Percentiles rank a stretch among this genome's conserved stretches.
These are phyloP conservation scores for Mesaphorura yosii DNA, from an alignment of 1,140 invertebrate genomes.

Conservation along the genomic window DNA sequence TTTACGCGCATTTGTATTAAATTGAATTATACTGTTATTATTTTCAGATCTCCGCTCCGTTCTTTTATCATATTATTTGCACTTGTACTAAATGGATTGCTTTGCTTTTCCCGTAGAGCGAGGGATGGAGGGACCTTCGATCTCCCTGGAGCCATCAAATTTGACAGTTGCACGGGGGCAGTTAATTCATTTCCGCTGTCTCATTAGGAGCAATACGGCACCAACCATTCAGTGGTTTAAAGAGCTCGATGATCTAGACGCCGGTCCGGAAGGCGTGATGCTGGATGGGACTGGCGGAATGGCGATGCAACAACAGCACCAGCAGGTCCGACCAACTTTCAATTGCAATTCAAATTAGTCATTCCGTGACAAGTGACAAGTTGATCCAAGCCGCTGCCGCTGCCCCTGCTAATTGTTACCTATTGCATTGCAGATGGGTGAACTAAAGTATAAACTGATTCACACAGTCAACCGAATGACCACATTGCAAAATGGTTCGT, in stretches of 20 bases:
- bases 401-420: too few species aligned
- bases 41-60: too few species aligned
- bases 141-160: constrained; percentile 23
- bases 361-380: constrained; percentile 1
- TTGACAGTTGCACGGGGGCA: constrained; percentile 16
- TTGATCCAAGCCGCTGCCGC: not conserved
- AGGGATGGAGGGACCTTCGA: constrained; percentile 10
- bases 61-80: too few species aligned
- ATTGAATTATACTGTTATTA: too few species aligned
- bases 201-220: constrained; percentile 18
- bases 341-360: too few species aligned
- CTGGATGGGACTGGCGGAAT: too few species aligned
- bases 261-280: not conserved
- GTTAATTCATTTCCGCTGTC: constrained; percentile 21
- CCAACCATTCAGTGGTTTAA: constrained; percentile 19
- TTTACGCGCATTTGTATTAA: too few species aligned
- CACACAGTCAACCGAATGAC: not conserved
- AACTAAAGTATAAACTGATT: constrained; percentile 13
- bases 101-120: constrained; percentile 3
- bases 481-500: constrained; percentile 28
- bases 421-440: too few species aligned
- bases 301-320: too few species aligned
- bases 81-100: not conserved
- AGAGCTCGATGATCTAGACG: constrained; percentile 11
- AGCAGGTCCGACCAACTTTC: too few species aligned